Evolutionary conservation across 1,140 invertebrate species (phyloP), one percentile per base, ranked within the genome.

Genomic region (Arion vulgaris): DNA sequence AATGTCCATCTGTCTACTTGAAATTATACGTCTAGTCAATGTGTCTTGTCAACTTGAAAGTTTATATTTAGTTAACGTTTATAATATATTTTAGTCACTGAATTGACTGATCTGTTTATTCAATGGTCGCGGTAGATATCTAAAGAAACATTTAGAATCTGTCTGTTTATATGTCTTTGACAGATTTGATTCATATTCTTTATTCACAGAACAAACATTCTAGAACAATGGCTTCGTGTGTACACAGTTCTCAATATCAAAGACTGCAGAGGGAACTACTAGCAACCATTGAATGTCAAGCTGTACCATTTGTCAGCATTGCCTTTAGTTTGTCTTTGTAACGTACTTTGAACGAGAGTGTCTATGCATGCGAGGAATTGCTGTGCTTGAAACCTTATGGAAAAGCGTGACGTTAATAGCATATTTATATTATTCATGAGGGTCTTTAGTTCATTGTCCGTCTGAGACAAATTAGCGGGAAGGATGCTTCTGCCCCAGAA

Each of bases 401-500:
- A 57, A 34, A 49, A 26, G 1, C 76, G 51, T 19, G 45, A 74
- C 49, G 49, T 28, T 81, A 81, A 81, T 81, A 28, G 80, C 80
- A 73, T 81, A 81, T 81, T 81, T 81, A 81, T 81, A 81, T 73
- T 81, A 81, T 81, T 81, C 80, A 81, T 81, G 69, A 81, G 71
- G 45, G 19, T 80, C 71, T 81, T 74, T 81, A 81, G n/a, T 71
- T 74, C 80, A 36, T 81, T 81, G 80, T 81, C 80, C 69, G 71
- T 15, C n/a, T 23, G 11, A 38, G 57, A 66, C 28, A 81, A 81
- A 81, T 81, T 81, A 81, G 45, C 72, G 71, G 17, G 19, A 74
- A 81, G 71, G 80, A 73, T 81, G 68, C 80, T 57, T 39, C 41
- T 34, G 66, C 36, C 41, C 15, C 32, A 81, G 80, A 81, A 73